Evolutionary conservation across 1,140 invertebrate genomes (phyloP).

Genomic region (Euschistus heros): DNA sequence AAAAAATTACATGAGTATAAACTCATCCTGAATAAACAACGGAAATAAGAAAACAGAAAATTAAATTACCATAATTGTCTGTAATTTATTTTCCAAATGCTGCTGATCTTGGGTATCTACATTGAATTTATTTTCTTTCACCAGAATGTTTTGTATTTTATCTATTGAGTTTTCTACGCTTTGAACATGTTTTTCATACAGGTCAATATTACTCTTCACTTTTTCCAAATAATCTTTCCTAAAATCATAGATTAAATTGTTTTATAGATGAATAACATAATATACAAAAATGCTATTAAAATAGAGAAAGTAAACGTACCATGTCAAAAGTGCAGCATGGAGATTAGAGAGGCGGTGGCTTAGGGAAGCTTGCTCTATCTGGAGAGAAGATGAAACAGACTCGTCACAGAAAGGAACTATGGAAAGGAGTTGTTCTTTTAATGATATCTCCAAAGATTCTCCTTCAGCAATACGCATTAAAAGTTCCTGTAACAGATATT

Average conservation of each 20-base stretch:
- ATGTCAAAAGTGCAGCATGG: slow-evolving; percentile 67
- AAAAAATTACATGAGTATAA: not conserved
- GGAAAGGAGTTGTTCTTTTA: not conserved
- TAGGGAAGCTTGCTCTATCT: slow-evolving; percentile 66
- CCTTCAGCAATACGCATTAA: slow-evolving; percentile 7
- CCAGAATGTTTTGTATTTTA: not conserved
- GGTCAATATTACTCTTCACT: slow-evolving; percentile 16
- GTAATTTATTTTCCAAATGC: not conserved
- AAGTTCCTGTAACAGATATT: slow-evolving; percentile 3
- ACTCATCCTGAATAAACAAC: not conserved
- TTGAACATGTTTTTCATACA: slow-evolving; percentile 8
- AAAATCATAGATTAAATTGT: not conserved
- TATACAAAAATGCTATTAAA: not conserved
- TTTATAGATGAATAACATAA: not conserved
- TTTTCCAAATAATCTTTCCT: slow-evolving; percentile 19
- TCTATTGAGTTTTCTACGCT: not conserved
- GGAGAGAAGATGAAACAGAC: slow-evolving; percentile 53
- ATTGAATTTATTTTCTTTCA: not conserved
- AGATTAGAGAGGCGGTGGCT: slow-evolving; percentile 63
- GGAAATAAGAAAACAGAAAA: slow-evolving; percentile 22
- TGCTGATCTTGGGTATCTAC: not conserved
- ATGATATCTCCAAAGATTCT: not conserved
- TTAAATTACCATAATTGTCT: not conserved
- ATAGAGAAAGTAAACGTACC: slow-evolving; percentile 35
- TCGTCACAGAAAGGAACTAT: slow-evolving; percentile 50